phyloP scores from a whole-genome alignment of 1,140 invertebrate species.

The Luehdorfia chinensis region DNA sequence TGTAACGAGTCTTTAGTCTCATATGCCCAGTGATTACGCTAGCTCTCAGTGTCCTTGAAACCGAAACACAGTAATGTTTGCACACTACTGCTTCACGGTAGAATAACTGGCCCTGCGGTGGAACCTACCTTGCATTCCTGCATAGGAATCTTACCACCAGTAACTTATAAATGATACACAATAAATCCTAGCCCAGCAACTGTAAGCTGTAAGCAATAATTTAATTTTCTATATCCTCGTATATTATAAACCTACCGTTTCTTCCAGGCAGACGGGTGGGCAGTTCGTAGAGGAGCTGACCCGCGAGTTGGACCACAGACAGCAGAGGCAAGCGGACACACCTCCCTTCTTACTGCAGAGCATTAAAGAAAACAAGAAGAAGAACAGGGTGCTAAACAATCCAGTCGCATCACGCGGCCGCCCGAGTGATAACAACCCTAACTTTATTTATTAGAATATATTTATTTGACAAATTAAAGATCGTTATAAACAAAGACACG shows the following conservation, averaged over 20 bases:
- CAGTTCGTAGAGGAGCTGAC: slow-evolving; percentile 65
- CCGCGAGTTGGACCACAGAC: slow-evolving; percentile 48
- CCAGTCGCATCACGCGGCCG: slow-evolving; percentile 31
- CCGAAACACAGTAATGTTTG: no score
- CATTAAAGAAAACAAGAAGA: slow-evolving; percentile 53
- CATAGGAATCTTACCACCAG: no score
- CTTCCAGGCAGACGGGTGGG: slow-evolving; percentile 66
- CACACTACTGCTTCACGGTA: no score
- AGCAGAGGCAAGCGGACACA: slow-evolving; percentile 41
- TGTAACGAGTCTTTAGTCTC: no score
- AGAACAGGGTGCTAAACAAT: slow-evolving; percentile 34
- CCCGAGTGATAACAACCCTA: slow-evolving; percentile 60
- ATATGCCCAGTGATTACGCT: no score
- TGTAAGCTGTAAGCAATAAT: no score
- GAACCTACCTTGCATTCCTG: no score
- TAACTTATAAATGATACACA: no score
- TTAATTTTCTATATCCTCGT: no score
- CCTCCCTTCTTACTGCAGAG: slow-evolving; percentile 58
- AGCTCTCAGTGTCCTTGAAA: no score
- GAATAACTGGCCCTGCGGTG: no score
- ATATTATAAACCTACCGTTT: slow-evolving; percentile 31
- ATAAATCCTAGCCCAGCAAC: no score
- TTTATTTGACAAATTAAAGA: background rate
- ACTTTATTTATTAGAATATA: slow-evolving; percentile 61
- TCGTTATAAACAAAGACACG: background rate